phyloP scores from a whole-genome alignment of 2,797 vertebrate genomes.

The Chloroceryle inda region DNA sequence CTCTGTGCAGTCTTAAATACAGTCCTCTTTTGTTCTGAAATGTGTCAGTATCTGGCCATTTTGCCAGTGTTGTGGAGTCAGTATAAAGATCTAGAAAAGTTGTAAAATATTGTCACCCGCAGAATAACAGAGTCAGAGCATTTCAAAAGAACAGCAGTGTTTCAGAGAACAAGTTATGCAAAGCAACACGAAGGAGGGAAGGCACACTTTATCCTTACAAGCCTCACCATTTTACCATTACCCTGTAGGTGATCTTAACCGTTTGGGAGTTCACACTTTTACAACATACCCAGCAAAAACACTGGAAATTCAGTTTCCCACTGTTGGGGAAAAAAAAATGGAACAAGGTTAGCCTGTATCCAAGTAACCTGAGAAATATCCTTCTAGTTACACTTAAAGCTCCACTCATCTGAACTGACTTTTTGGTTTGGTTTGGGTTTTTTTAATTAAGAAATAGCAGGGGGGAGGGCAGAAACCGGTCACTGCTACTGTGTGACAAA shows the following conservation, averaged over 20 bases:
- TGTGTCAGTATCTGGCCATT: slow-evolving; percentile 40
- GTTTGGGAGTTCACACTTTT: slow-evolving; percentile 10
- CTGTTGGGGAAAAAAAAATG: background rate
- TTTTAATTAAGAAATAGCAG: background rate
- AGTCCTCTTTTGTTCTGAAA: slow-evolving; percentile 61
- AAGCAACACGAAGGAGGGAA: background rate
- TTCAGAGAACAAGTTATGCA: slow-evolving; percentile 10
- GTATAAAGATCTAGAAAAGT: slow-evolving; percentile 38
- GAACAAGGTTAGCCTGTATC: background rate
- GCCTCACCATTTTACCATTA: background rate
- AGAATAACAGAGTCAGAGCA: background rate
- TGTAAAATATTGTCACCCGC: slow-evolving; percentile 40
- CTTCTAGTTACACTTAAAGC: background rate
- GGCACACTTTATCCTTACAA: background rate
- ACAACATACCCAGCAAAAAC: background rate
- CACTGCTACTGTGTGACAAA: background rate
- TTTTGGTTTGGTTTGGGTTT: background rate
- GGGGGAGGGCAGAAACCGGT: background rate
- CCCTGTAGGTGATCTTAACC: background rate
- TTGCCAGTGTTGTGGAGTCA: background rate
- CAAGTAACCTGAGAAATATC: background rate
- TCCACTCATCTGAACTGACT: background rate
- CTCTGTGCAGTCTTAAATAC: slow-evolving; percentile 54
- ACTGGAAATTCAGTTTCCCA: slow-evolving; percentile 33
- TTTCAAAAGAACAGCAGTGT: slow-evolving; percentile 28